Evolutionary conservation across 37 sponge, comb jelly and placozoan genomes (phyloP).

Genomic region (Dysidea cf. avara): DNA sequence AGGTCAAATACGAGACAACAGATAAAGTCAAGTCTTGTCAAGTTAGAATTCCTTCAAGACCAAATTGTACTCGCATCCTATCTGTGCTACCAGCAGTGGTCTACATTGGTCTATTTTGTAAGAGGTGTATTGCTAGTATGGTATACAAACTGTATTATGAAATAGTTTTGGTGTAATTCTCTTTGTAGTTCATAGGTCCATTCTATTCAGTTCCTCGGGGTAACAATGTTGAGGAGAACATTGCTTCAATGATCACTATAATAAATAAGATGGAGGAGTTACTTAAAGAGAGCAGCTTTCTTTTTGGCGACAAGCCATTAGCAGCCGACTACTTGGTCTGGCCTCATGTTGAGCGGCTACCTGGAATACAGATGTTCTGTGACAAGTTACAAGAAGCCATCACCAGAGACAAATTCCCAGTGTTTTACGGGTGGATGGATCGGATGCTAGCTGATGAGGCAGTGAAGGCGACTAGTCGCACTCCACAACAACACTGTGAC

Average conservation of each 20-base stretch:
- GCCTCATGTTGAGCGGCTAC: slow-evolving; percentile 72
- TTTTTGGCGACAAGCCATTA: slow-evolving; percentile 43
- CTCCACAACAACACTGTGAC: too few relatives aligned
- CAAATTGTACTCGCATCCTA: too few relatives aligned
- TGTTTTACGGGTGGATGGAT: slow-evolving; percentile 33
- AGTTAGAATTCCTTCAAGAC: too few relatives aligned
- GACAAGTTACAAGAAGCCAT: not conserved
- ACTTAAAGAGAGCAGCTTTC: slow-evolving; percentile 28
- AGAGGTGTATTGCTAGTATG: too few relatives aligned
- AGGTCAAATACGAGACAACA: too few relatives aligned
- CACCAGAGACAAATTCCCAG: slow-evolving; percentile 39
- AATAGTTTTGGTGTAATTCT: not conserved
- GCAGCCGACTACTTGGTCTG: slow-evolving; percentile 63
- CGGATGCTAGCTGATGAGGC: slow-evolving; percentile 53
- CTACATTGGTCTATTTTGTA: too few relatives aligned
- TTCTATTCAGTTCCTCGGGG: slow-evolving; percentile 52
- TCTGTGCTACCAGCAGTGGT: too few relatives aligned
- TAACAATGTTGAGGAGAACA: not conserved
- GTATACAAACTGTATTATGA: too few relatives aligned
- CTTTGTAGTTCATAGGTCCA: slow-evolving; percentile 14
- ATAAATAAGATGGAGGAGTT: slow-evolving; percentile 40
- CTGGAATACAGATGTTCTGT: not conserved
- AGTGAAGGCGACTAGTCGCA: slow-evolving; percentile 34
- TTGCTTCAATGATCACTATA: slow-evolving; percentile 10
- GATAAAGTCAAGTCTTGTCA: too few relatives aligned